Percentiles rank a stretch among this genome's conserved stretches.
Evolutionary conservation across 2,888 invertebrate genomes (phyloP).

Genomic region (Apomyelois bistriatella): DNA sequence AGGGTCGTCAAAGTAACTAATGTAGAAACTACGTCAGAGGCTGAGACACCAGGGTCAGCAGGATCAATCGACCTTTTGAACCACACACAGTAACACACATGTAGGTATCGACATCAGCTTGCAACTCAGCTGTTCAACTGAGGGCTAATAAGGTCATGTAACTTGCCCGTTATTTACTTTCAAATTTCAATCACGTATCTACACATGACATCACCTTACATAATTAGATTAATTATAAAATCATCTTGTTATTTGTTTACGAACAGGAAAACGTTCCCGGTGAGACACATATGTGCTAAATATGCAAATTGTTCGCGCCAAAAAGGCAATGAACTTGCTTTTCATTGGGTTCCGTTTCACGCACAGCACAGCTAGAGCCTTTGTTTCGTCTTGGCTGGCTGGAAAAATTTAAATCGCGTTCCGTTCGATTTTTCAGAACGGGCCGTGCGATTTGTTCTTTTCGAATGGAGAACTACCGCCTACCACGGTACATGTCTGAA

Average conservation of each 20-base stretch:
- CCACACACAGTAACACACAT: too few species aligned
- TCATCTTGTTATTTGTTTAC: slow-evolving; percentile 1
- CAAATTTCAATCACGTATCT: background rate
- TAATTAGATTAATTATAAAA: slow-evolving; percentile 5
- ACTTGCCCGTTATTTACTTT: background rate
- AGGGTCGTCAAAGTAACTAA: too few species aligned
- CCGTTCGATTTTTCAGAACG: background rate
- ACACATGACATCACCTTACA: slow-evolving; percentile 1
- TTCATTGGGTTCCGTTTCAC: background rate
- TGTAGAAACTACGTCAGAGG: too few species aligned
- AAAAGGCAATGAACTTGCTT: slow-evolving; percentile 9
- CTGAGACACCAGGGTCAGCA: too few species aligned
- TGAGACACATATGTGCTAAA: slow-evolving; percentile 6
- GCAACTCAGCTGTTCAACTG: too few species aligned
- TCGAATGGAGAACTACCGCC: too few species aligned
- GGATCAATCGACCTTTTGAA: too few species aligned
- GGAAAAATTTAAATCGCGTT: background rate
- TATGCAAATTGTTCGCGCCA: slow-evolving; percentile 7
- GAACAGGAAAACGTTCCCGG: slow-evolving; percentile 3
- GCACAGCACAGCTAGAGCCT: slow-evolving; percentile 3
- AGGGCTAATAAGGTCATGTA: background rate
- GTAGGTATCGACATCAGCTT: too few species aligned
- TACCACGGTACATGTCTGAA: too few species aligned
- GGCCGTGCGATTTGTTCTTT: too few species aligned
- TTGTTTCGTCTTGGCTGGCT: background rate